A percentile compares a stretch with the other conserved stretches of the same genome.
phyloP scores from a whole-genome alignment of 2,797 vertebrate species.

The Iguana delicatissima region DNA sequence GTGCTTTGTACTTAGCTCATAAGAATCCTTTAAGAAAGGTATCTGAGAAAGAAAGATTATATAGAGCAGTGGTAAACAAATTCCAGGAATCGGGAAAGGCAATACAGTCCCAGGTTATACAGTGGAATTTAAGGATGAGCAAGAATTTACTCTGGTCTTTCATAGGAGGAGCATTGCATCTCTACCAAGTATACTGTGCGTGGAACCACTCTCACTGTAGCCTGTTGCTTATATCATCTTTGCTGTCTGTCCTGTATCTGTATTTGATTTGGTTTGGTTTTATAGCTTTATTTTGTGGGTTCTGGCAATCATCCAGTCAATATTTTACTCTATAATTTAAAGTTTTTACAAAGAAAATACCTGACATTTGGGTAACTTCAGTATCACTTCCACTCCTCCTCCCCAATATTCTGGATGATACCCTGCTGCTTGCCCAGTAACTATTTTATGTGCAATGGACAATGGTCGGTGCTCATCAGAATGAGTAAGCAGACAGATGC shows the following conservation, averaged over 20 bases:
- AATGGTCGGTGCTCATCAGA: neutral
- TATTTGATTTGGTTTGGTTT: slow-evolving; percentile 6
- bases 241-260: neutral
- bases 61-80: neutral
- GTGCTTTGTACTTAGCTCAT: neutral
- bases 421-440: slow-evolving; percentile 33
- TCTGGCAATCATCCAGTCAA: neutral
- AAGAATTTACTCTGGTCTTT: too few relatives aligned
- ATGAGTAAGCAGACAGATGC: neutral
- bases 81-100: too few relatives aligned
- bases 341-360: neutral
- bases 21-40: neutral
- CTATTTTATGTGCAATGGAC: slow-evolving; percentile 10
- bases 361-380: slow-evolving; percentile 45
- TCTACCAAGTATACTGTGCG: neutral
- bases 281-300: neutral
- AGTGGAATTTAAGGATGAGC: neutral
- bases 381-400: slow-evolving; percentile 24
- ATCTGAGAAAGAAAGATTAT: neutral
- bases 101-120: too few relatives aligned
- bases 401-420: slow-evolving; percentile 24
- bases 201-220: too few relatives aligned
- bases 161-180: neutral
- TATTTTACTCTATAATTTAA: neutral
- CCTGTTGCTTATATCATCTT: neutral